Evolutionary conservation across 2,797 vertebrate genomes (phyloP).

Genomic region (Strix occidentalis): DNA sequence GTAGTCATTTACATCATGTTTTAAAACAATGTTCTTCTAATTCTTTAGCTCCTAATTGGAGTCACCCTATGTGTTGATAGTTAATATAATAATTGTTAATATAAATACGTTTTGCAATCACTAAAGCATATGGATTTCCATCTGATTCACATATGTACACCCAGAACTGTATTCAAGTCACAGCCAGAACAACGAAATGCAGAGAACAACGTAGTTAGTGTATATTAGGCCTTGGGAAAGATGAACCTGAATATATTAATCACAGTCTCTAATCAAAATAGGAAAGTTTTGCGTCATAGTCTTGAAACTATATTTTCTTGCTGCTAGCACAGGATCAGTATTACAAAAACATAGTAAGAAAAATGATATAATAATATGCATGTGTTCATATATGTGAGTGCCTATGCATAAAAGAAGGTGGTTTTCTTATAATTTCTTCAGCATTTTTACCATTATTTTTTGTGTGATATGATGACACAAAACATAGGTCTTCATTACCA

Average conservation of each 20-base stretch:
- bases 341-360: background rate
- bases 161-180: background rate
- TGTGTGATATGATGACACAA: background rate
- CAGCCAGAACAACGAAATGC: background rate
- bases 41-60: background rate
- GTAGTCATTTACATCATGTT: background rate
- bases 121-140: background rate
- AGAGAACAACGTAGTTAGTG: background rate
- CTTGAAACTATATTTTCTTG: background rate
- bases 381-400: background rate
- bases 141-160: background rate
- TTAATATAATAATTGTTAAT: background rate
- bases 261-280: background rate
- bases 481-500: background rate
- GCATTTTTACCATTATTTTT: background rate
- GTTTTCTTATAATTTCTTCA: background rate
- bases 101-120: background rate
- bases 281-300: background rate
- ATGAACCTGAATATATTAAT: background rate
- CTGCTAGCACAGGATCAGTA: background rate
- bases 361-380: background rate
- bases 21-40: background rate
- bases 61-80: background rate
- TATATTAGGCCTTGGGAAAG: background rate
- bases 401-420: background rate